Base-by-base conservation (phyloP, 2,797 vertebrate genomes). In the Dendrocincla tyrannina region DNA sequence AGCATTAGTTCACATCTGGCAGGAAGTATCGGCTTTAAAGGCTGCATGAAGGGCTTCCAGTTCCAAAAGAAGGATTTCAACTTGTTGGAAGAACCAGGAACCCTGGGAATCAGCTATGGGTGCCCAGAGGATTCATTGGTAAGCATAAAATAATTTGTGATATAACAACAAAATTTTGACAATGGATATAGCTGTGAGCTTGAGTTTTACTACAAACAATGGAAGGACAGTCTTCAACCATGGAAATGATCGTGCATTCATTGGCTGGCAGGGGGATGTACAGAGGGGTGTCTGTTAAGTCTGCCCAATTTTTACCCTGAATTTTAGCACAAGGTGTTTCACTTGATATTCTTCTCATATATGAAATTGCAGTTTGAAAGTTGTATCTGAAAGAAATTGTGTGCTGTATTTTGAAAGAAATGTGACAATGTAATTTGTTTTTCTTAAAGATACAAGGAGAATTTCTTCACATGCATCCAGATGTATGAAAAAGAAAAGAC, bases 31-130 rank as follows among this genome's bases (percentile, higher is more conserved):
- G 98, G 98, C 56, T 98, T 99, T 95, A 99, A 98, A 96, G 99
- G 99, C 59, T 99, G 99, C n/a, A 98, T 99, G 92, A 99, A 99
- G 96, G 99, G 99, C 47, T 99, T 99, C 97, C 99, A 99, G 97
- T 99, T 99, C 97, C 99, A 99, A 97, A 99, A 99, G 96, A 99
- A 99, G 96, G 99, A 99, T 95, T 99, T 99, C 95, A 99, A 99
- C 95, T 97, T 99, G 73, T 89, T 99, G 90, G 99, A 99, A 97
- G 99, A 99, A 93, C 98, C 98, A 33, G 99, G 99, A 88, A 99
- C 99, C 41, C 98, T 99, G 15, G 99, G 99, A 91, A 98, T 99
- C 97, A 99, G 99, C 96, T 99, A 98, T 27, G 99, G 99, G 70
- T 99, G 99, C 93, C 98, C 99, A 27, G 99, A 99, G 96, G 99